Conservation (phyloP, 2,888 invertebrate genomes). For the Drosophila pseudotalamancana region DNA sequence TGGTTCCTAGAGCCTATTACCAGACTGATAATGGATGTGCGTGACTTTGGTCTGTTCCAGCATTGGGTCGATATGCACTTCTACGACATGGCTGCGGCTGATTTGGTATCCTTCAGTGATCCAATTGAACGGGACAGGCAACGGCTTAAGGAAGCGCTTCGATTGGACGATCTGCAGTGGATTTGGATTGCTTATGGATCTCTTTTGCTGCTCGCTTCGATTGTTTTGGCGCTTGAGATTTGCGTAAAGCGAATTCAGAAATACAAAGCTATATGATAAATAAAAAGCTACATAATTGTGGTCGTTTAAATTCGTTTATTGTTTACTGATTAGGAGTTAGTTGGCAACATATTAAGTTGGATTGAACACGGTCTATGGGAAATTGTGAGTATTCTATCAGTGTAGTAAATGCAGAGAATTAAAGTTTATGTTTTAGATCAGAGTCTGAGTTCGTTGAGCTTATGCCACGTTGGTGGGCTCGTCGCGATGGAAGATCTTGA, state of each 20-base stretch:
- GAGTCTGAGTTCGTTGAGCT: conserved; percentile 67
- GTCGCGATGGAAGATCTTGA: conserved; percentile 88
- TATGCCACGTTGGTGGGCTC: conserved; percentile 81
- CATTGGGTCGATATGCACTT: conserved; percentile 59
- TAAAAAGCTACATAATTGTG: background rate
- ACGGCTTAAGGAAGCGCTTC: conserved; percentile 19
- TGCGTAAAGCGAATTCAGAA: background rate
- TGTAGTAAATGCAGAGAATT: conserved; percentile 15
- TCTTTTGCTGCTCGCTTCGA: conserved; percentile 20
- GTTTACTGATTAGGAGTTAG: conserved; percentile 31
- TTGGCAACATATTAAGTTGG: conserved; percentile 25
- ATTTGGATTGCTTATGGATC: conserved; percentile 42
- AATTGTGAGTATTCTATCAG: conserved; percentile 18
- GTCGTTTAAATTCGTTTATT: conserved; percentile 39
- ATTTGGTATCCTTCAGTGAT: conserved; percentile 51
- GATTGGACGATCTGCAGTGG: conserved; percentile 59
- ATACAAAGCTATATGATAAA: background rate
- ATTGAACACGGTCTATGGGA: conserved; percentile 55
- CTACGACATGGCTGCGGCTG: conserved; percentile 66
- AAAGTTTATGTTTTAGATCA: conserved; percentile 14
- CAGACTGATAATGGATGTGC: conserved; percentile 47
- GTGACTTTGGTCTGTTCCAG: conserved; percentile 54
- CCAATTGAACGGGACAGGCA: conserved; percentile 13
- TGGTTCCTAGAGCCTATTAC: conserved; percentile 53
- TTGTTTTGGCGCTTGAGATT: conserved; percentile 45